Percentiles rank a stretch among this genome's conserved stretches.
Conservation (phyloP, 2,113 vertebrate genomes). For the Microcebus murinus region DNA sequence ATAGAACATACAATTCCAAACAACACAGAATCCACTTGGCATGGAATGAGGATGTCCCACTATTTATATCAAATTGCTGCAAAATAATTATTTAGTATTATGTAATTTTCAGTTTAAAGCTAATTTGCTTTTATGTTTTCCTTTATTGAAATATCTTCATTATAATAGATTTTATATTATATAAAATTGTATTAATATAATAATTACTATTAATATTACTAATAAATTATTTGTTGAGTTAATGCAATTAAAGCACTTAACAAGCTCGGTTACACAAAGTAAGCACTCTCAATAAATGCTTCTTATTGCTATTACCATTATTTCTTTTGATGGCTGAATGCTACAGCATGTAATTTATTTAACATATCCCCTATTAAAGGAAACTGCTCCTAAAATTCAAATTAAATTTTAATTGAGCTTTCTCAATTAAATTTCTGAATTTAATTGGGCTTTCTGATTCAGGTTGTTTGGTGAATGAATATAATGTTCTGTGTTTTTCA, state of each 20-base stretch:
- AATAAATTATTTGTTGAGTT: not conserved
- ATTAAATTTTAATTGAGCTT: slow-evolving; percentile 28
- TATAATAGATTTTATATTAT: not conserved
- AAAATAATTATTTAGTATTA: not conserved
- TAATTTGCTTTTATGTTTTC: not conserved
- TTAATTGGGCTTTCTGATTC: not conserved
- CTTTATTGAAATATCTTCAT: not conserved
- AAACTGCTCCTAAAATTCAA: slow-evolving; percentile 17
- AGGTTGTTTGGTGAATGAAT: not conserved
- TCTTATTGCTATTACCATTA: not conserved
- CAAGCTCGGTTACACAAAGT: not conserved
- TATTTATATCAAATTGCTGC: not conserved
- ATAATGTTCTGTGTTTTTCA: not conserved
- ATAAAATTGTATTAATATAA: not conserved
- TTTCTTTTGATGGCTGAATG: slow-evolving; percentile 13
- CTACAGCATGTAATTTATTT: slow-evolving; percentile 38
- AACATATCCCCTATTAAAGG: not conserved
- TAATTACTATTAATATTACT: not conserved
- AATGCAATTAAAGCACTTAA: slow-evolving; percentile 43
- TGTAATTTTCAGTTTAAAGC: not conserved
- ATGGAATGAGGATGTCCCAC: not conserved
- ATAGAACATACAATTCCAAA: not conserved
- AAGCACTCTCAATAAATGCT: not conserved
- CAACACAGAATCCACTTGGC: not conserved
- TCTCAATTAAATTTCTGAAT: not conserved